phyloP scores from a whole-genome alignment of 2,113 vertebrate genomes.

The Micronycteris hirsuta region DNA sequence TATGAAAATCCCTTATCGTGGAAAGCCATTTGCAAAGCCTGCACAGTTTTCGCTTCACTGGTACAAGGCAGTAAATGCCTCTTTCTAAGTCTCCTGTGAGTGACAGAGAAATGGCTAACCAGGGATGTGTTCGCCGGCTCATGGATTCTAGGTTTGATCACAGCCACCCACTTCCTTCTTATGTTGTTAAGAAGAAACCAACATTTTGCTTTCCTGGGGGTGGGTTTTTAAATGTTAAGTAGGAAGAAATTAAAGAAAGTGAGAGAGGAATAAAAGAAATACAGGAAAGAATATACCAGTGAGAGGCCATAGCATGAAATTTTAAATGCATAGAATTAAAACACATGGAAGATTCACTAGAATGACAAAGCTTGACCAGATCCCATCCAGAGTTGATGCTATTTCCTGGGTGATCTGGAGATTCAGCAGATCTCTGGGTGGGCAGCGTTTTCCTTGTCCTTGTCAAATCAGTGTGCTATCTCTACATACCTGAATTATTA shows the following conservation, averaged over 20 bases:
- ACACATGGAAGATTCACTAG: not conserved
- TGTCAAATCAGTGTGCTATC: not conserved
- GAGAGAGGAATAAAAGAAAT: not conserved
- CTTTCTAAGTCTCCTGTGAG: not conserved
- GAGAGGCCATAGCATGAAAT: not conserved
- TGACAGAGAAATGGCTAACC: not conserved
- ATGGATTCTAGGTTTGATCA: not conserved
- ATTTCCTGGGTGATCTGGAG: not conserved
- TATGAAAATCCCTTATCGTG: not conserved
- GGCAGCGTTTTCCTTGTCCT: not conserved
- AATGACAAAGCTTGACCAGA: not conserved
- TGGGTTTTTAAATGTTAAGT: not conserved
- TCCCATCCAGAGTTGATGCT: too few species aligned
- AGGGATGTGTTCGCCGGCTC: not conserved
- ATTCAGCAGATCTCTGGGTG: not conserved
- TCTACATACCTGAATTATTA: not conserved
- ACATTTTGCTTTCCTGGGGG: not conserved
- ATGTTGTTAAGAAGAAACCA: not conserved
- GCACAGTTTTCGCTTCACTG: not conserved
- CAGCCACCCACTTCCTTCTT: not conserved
- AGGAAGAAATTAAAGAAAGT: not conserved
- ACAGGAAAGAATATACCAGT: not conserved
- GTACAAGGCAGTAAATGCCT: not conserved
- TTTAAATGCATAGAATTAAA: not conserved
- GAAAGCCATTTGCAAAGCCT: slow-evolving; percentile 3